phyloP scores from a whole-genome alignment of 2,888 invertebrate genomes.

The Apamea anceps region DNA sequence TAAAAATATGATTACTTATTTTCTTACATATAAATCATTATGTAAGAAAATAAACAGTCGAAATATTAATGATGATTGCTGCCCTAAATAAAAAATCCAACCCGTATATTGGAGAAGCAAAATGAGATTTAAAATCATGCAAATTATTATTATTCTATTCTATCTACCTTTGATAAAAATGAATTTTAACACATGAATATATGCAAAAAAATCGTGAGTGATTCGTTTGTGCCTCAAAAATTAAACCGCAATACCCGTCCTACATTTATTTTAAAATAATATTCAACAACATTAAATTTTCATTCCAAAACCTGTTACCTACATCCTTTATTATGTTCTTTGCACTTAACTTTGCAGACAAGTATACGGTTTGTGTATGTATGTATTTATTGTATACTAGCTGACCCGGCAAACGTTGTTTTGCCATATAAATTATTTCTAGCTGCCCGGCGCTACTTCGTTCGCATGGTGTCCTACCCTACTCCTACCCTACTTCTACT shows the following conservation, averaged over 20 bases:
- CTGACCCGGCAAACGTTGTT: too few species aligned
- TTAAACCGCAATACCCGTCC: background rate
- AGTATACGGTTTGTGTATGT: too few species aligned
- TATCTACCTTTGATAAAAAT: slow-evolving; percentile 7
- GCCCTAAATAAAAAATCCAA: background rate
- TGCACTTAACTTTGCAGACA: too few species aligned
- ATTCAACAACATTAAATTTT: slow-evolving; percentile 3
- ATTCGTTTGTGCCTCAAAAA: background rate
- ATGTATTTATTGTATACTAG: too few species aligned
- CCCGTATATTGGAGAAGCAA: background rate
- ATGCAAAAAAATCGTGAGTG: slow-evolving; percentile 10
- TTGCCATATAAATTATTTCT: too few species aligned
- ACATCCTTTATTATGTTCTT: too few species aligned
- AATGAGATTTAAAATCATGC: background rate
- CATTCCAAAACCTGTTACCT: background rate
- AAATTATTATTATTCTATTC: background rate
- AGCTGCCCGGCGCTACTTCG: too few species aligned
- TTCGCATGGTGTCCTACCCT: too few species aligned
- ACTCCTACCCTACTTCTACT: too few species aligned
- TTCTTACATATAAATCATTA: too few species aligned
- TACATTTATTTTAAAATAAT: slow-evolving; percentile 9
- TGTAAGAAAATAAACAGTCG: background rate
- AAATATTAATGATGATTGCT: background rate
- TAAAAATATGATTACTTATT: too few species aligned
- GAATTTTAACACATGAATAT: background rate